Percentiles rank a stretch among this genome's conserved stretches.
phyloP scores from a whole-genome alignment of 1,140 invertebrate genomes.

The Popillia japonica region DNA sequence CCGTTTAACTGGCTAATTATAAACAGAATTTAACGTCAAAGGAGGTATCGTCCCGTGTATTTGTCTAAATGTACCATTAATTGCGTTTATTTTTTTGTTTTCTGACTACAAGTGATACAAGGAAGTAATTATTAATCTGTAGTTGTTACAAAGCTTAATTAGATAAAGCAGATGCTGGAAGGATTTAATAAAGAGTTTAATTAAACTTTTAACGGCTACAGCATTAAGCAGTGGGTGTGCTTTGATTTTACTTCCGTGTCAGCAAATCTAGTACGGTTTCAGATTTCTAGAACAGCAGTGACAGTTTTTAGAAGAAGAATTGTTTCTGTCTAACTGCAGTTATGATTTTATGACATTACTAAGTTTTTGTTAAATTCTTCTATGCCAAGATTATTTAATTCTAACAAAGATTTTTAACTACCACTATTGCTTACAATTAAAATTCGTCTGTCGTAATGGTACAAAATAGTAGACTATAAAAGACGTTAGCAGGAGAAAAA shows the following conservation, averaged over 20 bases:
- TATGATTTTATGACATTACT: too few species aligned
- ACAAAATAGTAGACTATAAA: too few species aligned
- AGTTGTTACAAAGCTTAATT: slow-evolving; percentile 4
- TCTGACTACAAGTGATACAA: background rate
- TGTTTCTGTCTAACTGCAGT: too few species aligned
- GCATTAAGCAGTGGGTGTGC: background rate
- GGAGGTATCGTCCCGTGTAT: background rate
- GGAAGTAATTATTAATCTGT: slow-evolving; percentile 10
- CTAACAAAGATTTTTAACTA: too few species aligned
- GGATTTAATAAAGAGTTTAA: background rate
- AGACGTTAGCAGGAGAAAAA: too few species aligned
- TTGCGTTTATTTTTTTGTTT: background rate
- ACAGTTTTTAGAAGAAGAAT: too few species aligned
- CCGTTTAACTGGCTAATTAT: background rate
- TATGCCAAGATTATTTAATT: too few species aligned
- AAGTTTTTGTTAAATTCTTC: too few species aligned
- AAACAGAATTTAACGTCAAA: slow-evolving; percentile 9
- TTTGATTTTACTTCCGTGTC: background rate
- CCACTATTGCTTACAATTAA: too few species aligned
- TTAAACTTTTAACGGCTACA: background rate
- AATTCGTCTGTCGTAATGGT: too few species aligned
- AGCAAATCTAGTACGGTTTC: background rate
- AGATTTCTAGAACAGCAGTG: too few species aligned
- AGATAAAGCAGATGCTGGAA: background rate
- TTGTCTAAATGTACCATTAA: slow-evolving; percentile 14